Percentiles rank a stretch among this genome's conserved stretches.
These are phyloP conservation scores for Trachurus trachurus DNA, from an alignment of 2,797 vertebrate species.

Conservation along the genomic window DNA sequence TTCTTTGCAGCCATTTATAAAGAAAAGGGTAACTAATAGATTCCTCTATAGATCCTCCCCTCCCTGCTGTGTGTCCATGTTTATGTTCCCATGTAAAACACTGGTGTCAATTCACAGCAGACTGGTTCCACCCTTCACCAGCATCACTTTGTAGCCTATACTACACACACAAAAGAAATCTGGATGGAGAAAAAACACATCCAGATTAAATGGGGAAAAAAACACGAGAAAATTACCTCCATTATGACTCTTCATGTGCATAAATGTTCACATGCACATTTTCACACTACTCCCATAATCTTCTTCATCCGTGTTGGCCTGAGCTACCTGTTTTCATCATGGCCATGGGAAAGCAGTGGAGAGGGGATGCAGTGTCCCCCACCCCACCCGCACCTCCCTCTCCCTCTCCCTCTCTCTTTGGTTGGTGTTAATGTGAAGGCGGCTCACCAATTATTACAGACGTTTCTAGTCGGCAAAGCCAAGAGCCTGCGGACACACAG, in stretches of 20 bases:
- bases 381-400: neutral
- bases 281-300: slow-evolving; percentile 6
- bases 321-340: slow-evolving; percentile 61
- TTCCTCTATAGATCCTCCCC: neutral
- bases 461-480: slow-evolving; percentile 58
- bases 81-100: neutral
- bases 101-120: neutral
- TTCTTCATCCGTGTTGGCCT: slow-evolving; percentile 36
- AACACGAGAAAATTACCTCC: neutral
- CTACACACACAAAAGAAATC: neutral
- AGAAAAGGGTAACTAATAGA: neutral
- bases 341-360: slow-evolving; percentile 59
- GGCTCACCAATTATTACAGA: slow-evolving; percentile 70
- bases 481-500: slow-evolving; percentile 71
- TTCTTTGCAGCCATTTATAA: neutral
- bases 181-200: neutral
- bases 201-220: neutral
- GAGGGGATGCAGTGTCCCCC: neutral
- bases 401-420: slow-evolving; percentile 8
- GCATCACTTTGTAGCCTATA: neutral
- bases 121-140: neutral
- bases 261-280: neutral
- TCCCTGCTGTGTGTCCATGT: neutral
- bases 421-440: slow-evolving; percentile 63
- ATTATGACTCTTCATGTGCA: neutral